A percentile compares a stretch with the other conserved stretches of the same genome.
These are phyloP conservation scores for Hypomesus transpacificus DNA, from an alignment of 2,113 vertebrate genomes.

Conservation along the genomic window DNA sequence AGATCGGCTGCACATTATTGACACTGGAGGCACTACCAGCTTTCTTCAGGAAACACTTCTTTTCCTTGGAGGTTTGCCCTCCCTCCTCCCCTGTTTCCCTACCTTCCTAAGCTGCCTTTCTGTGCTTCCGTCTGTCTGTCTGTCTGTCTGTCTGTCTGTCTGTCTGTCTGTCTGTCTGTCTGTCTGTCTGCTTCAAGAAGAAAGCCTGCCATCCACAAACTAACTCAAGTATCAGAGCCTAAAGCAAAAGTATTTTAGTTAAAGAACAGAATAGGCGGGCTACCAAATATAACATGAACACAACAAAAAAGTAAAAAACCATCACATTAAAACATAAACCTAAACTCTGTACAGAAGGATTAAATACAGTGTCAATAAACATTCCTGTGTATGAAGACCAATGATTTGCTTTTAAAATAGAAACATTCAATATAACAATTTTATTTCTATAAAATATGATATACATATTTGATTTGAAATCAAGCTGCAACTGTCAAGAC, in stretches of 20 bases:
- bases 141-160: constrained; percentile 1
- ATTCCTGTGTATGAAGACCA: constrained; percentile 66
- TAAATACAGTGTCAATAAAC: constrained; percentile 74
- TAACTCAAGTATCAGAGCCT: constrained; percentile 5
- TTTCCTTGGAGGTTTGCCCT: constrained; percentile 43
- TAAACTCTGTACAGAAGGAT: constrained; percentile 70
- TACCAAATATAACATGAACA: constrained; percentile 28
- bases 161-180: background rate
- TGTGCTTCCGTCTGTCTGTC: constrained; percentile 7
- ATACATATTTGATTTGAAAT: constrained; percentile 34
- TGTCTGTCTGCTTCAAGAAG: constrained; percentile 6
- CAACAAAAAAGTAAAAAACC: constrained; percentile 36
- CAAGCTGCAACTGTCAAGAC: constrained; percentile 27
- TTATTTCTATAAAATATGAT: constrained; percentile 38
- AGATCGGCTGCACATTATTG: constrained; percentile 44
- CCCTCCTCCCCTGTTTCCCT: constrained; percentile 32
- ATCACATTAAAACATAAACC: constrained; percentile 48
- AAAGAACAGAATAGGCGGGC: constrained; percentile 23
- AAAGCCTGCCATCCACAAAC: constrained; percentile 23
- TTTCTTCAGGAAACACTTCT: constrained; percentile 36
- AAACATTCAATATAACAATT: constrained; percentile 60
- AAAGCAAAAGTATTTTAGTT: background rate
- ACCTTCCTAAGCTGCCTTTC: constrained; percentile 21
- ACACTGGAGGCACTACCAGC: constrained; percentile 29
- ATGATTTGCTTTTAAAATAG: constrained; percentile 48